Base-by-base conservation (phyloP, 2,797 vertebrate species). In the Pachyuromys duprasi region DNA sequence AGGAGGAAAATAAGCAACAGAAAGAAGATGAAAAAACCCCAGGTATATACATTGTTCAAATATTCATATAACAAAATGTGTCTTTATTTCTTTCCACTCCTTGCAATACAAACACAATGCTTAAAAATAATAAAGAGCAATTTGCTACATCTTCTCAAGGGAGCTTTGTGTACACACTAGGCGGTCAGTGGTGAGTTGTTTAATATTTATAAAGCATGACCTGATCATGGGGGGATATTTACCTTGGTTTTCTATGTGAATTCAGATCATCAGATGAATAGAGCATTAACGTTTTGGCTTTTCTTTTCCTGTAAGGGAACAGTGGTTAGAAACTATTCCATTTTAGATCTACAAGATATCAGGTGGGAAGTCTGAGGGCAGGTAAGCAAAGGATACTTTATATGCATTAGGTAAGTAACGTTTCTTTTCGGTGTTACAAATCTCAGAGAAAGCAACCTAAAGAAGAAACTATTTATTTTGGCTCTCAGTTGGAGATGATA, bases 1-100 rank as follows among this genome's bases (percentile, higher is more conserved):
- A 45, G 78, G 63, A 80, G 20, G 14, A 67, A 65, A 96, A 70
- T 17, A 28, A 75, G 45, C 91, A 92, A 49, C 97, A 86, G 53
- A 93, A 0, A 75, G 89, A 94, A 49, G 55, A 63, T 6, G 88
- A 95, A 74, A 81, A 83, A 74, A 93, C 74, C 95, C 20, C 98
- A 99, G 99, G 99, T 99, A 98, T 5, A 70, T 13, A 2, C 49
- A 82, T 24, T 94, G 42, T 57, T 65, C 39, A 91, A 65, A 55
- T 33, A 24, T 28, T 2, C 45, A 28, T 3, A 0, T 33, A 95
- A 5, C 94, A 74, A 90, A 53, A 28, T 0, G 0, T 69, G 12
- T 8, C n/a, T 49, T 89, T 9, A 36, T 65, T 49, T 42, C n/a
- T 14, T n/a, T 62, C 28, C 14, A 72, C 83, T 93, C 13, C 78